A percentile compares a stretch with the other conserved stretches of the same genome.
phyloP scores from a whole-genome alignment of 2,113 vertebrate species.

The Phoxinus phoxinus region DNA sequence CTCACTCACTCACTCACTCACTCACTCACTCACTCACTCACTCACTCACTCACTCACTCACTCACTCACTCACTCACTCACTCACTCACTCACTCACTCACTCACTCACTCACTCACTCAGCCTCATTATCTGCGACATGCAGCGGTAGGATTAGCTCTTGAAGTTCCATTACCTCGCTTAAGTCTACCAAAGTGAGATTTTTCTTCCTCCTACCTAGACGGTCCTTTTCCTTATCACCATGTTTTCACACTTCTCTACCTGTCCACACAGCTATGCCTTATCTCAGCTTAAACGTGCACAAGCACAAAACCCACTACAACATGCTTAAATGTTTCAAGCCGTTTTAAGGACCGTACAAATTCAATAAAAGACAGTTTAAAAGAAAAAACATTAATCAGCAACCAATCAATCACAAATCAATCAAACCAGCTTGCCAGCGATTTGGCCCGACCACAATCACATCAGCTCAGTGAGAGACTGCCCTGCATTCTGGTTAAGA shows the following conservation, averaged over 20 bases:
- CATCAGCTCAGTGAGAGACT: not conserved
- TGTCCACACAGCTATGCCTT: constrained; percentile 32
- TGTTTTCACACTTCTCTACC: constrained; percentile 43
- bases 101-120: not conserved
- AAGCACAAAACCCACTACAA: constrained; percentile 5
- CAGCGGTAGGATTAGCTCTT: constrained; percentile 51
- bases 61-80: not conserved
- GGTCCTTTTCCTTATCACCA: constrained; percentile 48
- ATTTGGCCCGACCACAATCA: not conserved
- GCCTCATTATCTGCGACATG: constrained; percentile 45
- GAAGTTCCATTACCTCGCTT: constrained; percentile 50
- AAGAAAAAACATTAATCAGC: constrained; percentile 4
- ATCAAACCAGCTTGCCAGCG: constrained; percentile 8
- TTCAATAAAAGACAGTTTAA: constrained; percentile 2
- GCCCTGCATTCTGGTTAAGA: constrained; percentile 9
- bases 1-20: no score
- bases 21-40: not conserved
- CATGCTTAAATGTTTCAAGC: not conserved
- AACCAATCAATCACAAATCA: constrained; percentile 7
- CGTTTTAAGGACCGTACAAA: not conserved
- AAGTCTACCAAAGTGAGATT: constrained; percentile 42
- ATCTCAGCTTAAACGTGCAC: constrained; percentile 38
- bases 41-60: no score
- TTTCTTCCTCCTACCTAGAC: constrained; percentile 37
- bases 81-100: fast-evolving